A percentile compares a stretch with the other conserved stretches of the same genome.
Evolutionary conservation across 2,113 vertebrate species (phyloP).

Genomic region (Proterorhinus semilunaris): DNA sequence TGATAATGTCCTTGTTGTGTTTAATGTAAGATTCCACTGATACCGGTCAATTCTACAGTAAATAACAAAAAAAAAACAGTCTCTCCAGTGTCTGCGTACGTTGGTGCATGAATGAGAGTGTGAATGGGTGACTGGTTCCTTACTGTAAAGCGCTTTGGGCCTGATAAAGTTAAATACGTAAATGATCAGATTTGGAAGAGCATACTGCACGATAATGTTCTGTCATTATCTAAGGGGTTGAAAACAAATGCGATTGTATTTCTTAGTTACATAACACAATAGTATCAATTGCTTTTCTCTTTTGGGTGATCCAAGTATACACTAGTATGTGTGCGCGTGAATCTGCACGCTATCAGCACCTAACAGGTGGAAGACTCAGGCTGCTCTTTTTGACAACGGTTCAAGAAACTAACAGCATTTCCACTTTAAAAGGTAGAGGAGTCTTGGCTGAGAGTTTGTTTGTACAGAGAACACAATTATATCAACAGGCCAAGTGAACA

Average conservation of each 20-base stretch:
- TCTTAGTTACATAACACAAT: slow-evolving; percentile 16
- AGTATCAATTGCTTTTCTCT: neutral
- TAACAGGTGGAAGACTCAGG: slow-evolving; percentile 59
- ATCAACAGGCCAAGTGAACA: slow-evolving; percentile 23
- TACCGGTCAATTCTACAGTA: too few relatives aligned
- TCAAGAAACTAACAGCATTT: slow-evolving; percentile 61
- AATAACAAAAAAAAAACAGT: too few relatives aligned
- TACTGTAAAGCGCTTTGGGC: too few relatives aligned
- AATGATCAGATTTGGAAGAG: neutral
- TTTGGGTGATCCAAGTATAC: slow-evolving; percentile 6
- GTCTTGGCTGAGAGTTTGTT: slow-evolving; percentile 15
- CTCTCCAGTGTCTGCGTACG: too few relatives aligned
- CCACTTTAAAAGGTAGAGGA: slow-evolving; percentile 25
- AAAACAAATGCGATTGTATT: slow-evolving; percentile 19
- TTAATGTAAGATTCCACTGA: too few relatives aligned
- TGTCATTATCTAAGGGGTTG: slow-evolving; percentile 3
- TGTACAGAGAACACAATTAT: slow-evolving; percentile 22
- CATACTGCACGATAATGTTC: neutral
- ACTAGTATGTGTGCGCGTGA: slow-evolving; percentile 18
- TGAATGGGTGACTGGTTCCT: too few relatives aligned
- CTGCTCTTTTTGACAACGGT: slow-evolving; percentile 45
- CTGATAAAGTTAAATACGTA: neutral
- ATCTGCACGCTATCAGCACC: slow-evolving; percentile 41
- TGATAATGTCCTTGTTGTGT: too few relatives aligned
- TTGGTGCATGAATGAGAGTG: too few relatives aligned